phyloP scores from a whole-genome alignment of 2,888 invertebrate genomes.

The Tenthredo distinguenda region DNA sequence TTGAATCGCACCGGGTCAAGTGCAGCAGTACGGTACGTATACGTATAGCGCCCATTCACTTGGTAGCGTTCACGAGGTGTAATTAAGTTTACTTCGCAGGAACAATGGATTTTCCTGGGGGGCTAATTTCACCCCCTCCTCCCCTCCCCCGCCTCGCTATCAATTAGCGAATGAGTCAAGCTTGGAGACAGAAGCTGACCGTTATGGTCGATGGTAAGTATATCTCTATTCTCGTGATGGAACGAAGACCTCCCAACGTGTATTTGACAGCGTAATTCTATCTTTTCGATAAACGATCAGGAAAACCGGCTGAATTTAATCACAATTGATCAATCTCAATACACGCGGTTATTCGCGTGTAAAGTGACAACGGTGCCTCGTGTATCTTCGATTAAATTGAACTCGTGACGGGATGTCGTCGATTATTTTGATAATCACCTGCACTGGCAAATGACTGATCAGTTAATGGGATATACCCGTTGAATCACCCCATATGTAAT shows the following conservation, averaged over 20 bases:
- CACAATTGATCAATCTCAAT: slow-evolving; percentile 28
- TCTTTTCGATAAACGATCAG: slow-evolving; percentile 2
- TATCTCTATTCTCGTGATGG: background rate
- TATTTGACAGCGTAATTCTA: slow-evolving; percentile 13
- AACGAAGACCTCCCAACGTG: background rate
- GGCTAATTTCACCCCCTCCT: slow-evolving; percentile 2
- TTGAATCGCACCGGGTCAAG: slow-evolving; percentile 31
- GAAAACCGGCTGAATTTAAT: background rate
- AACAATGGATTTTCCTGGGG: slow-evolving; percentile 30
- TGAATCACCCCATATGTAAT: slow-evolving; percentile 11
- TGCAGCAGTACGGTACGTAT: background rate
- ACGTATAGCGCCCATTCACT: background rate
- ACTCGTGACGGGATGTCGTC: slow-evolving; percentile 40
- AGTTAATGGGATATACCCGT: slow-evolving; percentile 31
- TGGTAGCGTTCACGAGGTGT: slow-evolving; percentile 10
- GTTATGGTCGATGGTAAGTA: background rate
- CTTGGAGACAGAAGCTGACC: background rate
- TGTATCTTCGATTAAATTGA: slow-evolving; percentile 35
- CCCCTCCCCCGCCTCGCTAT: background rate
- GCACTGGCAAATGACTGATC: slow-evolving; percentile 39
- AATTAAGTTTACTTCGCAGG: slow-evolving; percentile 24
- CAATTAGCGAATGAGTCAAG: slow-evolving; percentile 29
- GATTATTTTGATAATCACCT: slow-evolving; percentile 42
- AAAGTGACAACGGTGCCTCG: slow-evolving; percentile 25
- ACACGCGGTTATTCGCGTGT: slow-evolving; percentile 1